phyloP scores from a whole-genome alignment of 2,113 vertebrate species.

The Pelmatolapia mariae region DNA sequence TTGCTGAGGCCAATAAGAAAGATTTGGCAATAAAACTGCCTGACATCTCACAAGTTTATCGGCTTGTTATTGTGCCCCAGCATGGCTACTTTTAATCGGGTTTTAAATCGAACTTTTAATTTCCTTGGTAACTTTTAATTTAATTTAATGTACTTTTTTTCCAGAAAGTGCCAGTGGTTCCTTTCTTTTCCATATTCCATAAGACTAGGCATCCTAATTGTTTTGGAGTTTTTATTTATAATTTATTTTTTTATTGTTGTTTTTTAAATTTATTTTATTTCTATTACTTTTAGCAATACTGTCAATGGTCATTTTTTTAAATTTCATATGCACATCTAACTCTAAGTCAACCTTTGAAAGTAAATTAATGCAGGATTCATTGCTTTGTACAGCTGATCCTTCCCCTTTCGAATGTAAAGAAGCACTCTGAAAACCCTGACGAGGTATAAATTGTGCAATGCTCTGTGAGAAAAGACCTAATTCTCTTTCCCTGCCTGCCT shows the following conservation, averaged over 20 bases:
- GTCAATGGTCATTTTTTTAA: fast-evolving
- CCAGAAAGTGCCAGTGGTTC: neutral
- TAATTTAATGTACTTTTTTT: neutral
- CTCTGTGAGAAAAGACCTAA: conserved; percentile 19
- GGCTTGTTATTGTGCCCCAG: neutral
- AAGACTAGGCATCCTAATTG: neutral
- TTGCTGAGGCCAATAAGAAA: neutral
- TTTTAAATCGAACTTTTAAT: neutral
- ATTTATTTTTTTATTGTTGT: neutral
- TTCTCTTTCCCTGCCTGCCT: neutral
- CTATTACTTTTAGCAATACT: neutral
- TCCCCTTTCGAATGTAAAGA: conserved; percentile 35
- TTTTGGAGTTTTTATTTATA: neutral
- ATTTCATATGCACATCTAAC: neutral
- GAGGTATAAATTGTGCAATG: conserved; percentile 39
- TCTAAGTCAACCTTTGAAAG: neutral
- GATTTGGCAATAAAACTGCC: neutral
- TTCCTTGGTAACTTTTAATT: neutral
- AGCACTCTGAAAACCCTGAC: conserved; percentile 1
- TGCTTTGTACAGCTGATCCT: conserved; percentile 23
- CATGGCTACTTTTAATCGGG: neutral
- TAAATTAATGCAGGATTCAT: conserved; percentile 35
- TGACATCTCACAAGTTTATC: neutral
- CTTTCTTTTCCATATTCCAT: neutral
- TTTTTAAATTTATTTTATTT: neutral